A percentile compares a stretch with the other conserved stretches of the same genome.
Conservation (phyloP, 2,888 invertebrate species). For the Agrilus cyanescens region DNA sequence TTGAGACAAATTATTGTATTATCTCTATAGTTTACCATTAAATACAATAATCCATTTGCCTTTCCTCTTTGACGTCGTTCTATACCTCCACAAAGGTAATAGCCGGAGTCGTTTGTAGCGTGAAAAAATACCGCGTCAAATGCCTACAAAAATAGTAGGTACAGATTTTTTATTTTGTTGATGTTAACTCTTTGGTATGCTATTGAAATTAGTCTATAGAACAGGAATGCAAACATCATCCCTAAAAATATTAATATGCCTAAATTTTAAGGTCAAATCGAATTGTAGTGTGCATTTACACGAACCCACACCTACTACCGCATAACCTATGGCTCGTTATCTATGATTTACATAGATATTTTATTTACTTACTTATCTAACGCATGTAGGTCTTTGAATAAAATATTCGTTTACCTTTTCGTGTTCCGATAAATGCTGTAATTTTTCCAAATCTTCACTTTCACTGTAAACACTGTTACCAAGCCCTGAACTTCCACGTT, state of each 20-base stretch:
- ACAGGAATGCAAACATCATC: no score
- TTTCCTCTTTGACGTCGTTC: conserved; percentile 55
- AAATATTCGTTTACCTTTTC: conserved; percentile 36
- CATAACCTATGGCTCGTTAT: no score
- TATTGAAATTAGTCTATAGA: no score
- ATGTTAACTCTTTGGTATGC: no score
- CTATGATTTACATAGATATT: no score
- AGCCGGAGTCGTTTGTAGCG: conserved; percentile 48
- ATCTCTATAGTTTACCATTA: conserved; percentile 43
- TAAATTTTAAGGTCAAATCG: no score
- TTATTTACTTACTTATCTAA: no score
- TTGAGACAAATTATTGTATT: conserved; percentile 3
- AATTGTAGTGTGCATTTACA: no score
- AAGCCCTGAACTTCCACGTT: conserved; percentile 22
- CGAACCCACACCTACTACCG: no score
- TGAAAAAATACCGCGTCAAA: conserved; percentile 74
- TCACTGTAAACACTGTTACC: conserved; percentile 40
- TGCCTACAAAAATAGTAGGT: conserved; percentile 37
- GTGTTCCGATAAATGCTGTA: conserved; percentile 46
- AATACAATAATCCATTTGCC: conserved; percentile 53
- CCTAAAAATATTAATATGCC: no score
- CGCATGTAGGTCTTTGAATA: no score
- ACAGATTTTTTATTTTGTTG: background rate
- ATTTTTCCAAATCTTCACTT: conserved; percentile 43
- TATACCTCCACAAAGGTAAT: conserved; percentile 53